Evolutionary conservation across 2,797 vertebrate species (phyloP), one percentile per base, ranked within the genome.

Genomic region (Naso thynnoides): DNA sequence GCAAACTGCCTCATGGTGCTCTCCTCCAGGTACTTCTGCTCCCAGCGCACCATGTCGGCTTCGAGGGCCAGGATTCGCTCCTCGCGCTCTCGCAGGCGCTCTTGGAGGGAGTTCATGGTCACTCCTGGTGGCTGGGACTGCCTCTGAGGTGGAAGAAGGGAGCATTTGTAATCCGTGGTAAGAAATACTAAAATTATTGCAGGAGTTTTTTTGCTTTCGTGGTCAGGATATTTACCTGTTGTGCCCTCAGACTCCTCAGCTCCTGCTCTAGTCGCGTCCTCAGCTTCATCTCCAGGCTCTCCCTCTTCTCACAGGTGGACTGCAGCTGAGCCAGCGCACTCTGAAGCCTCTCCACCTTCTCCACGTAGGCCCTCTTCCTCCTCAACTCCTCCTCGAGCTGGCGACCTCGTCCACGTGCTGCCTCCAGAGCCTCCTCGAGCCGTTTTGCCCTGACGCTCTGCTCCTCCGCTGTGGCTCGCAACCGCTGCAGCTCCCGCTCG

Each of bases 1-100:
- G 98, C 98, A 0, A 99, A 99, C 91, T 99, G 97, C 49, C 97
- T 94, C 97, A 99, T 99, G 67, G 97, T 98, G 83, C 97, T 97
- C 78, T 99, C 98, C 81, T 99, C 98, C 76, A 99, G 80, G 72
- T 98, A 99, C 82, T 99, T 99, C 91, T 99, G 97, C 84, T 99
- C 98, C 98, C 98, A 99, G 82, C 97, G 97, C 76, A 97, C 98
- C 95, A 97, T 98, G 86, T 99, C 98, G 0, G 98, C 96, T 86
- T 99, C 98, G 39, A 99, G 94, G 0, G 97, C 97, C 84, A 99
- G 86, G 83, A 99, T 97, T 53, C 95, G 95, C 89, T 99, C 98
- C 88, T 99, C 98, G 11, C 96, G 96, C 89, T 99, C 98, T 27
- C 95, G 93, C 65, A 99, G 92, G 26, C 96, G 96, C 88, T 99